Conservation (phyloP, 2,797 vertebrate genomes). For the Acomys russatus region DNA sequence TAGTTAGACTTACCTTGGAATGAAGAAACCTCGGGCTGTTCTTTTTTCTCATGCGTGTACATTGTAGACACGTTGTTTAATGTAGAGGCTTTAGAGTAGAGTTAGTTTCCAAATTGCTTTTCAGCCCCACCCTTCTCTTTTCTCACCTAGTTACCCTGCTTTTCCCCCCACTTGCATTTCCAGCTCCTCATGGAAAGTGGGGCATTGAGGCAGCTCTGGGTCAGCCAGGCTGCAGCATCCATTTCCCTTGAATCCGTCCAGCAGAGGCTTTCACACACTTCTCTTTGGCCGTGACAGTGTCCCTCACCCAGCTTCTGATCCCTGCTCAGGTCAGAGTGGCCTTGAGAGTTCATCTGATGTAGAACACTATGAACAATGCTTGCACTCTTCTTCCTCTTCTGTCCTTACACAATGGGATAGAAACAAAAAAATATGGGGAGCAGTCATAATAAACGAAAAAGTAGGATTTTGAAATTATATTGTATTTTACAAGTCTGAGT, state of each 20-base stretch:
- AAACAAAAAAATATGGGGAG: not conserved
- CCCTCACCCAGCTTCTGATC: not conserved
- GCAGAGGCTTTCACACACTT: not conserved
- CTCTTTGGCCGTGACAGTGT: not conserved
- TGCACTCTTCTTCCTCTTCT: not conserved
- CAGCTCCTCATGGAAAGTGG: slow-evolving; percentile 23
- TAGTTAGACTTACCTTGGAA: not conserved
- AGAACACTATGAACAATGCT: not conserved
- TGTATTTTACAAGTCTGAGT: slow-evolving; percentile 33
- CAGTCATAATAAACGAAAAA: slow-evolving; percentile 37
- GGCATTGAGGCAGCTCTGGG: not conserved
- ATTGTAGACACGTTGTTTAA: not conserved
- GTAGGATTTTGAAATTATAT: not conserved
- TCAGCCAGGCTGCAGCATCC: not conserved
- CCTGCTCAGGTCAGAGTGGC: not conserved
- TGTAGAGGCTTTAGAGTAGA: not conserved
- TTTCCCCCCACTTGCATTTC: not conserved
- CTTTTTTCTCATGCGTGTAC: not conserved
- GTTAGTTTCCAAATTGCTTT: not conserved
- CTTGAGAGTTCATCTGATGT: not conserved
- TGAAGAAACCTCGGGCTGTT: not conserved
- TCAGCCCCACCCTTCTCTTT: not conserved
- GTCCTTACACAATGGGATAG: not conserved
- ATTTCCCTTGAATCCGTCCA: not conserved
- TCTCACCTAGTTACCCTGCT: not conserved